Conservation (phyloP, 2,113 vertebrate species). For the Corythornis madagascariensis region DNA sequence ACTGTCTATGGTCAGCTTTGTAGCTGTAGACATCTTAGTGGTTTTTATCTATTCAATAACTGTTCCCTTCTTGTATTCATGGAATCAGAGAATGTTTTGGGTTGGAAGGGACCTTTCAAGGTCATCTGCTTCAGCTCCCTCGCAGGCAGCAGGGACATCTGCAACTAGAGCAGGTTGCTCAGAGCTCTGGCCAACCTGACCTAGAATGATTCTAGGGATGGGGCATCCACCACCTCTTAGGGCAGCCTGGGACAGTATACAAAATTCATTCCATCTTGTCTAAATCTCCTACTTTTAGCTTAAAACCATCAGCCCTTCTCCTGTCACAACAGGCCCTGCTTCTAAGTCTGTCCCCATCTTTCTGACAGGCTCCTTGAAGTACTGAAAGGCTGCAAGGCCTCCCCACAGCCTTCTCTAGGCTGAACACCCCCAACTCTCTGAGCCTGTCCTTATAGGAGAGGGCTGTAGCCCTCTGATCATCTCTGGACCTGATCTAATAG, state of each 20-base stretch:
- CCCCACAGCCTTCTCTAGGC: not conserved
- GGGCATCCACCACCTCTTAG: not conserved
- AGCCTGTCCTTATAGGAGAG: not conserved
- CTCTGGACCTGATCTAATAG: no score
- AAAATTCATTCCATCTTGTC: not conserved
- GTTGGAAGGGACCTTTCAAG: not conserved
- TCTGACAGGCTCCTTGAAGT: not conserved
- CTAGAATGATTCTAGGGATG: not conserved
- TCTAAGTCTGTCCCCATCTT: not conserved
- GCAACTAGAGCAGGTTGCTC: not conserved
- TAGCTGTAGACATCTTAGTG: not conserved
- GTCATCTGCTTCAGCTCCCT: not conserved
- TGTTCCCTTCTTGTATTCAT: not conserved
- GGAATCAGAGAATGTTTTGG: not conserved
- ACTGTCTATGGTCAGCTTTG: not conserved
- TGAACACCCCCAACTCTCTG: not conserved
- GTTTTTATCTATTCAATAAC: not conserved
- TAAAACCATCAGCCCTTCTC: not conserved
- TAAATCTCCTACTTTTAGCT: not conserved
- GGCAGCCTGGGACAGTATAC: not conserved
- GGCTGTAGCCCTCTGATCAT: not conserved
- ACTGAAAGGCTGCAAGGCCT: not conserved
- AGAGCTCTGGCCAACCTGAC: not conserved
- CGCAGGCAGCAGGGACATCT: not conserved
- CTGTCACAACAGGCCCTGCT: not conserved